Conservation (phyloP, 2,888 invertebrate genomes). For the Kryphioiulus occultus region DNA sequence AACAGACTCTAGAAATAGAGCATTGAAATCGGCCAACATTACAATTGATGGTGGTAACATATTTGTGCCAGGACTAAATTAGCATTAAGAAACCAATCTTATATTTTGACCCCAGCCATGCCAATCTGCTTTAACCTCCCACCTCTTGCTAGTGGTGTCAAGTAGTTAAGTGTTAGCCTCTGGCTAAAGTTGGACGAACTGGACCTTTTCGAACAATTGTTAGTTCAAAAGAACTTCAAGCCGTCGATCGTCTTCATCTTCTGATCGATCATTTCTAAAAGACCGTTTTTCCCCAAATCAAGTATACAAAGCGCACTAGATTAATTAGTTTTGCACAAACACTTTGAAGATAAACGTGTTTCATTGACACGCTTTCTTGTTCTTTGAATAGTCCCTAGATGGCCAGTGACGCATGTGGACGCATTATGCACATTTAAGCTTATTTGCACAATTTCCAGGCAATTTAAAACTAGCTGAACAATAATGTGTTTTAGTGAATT, state of each 20-base stretch:
- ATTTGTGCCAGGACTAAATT: not conserved
- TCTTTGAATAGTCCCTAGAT: not conserved
- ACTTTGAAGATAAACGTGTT: too few species aligned
- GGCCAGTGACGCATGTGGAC: not conserved
- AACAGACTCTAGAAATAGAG: not conserved
- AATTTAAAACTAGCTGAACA: too few species aligned
- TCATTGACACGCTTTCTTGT: too few species aligned
- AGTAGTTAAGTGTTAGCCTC: not conserved
- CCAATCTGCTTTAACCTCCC: not conserved
- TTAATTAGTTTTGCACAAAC: too few species aligned
- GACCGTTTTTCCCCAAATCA: too few species aligned
- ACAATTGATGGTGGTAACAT: not conserved
- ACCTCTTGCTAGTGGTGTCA: not conserved
- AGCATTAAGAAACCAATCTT: not conserved
- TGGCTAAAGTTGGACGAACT: not conserved
- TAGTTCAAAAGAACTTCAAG: not conserved
- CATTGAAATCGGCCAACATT: not conserved
- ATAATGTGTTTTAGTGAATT: too few species aligned
- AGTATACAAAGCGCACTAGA: too few species aligned
- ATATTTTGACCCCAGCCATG: not conserved
- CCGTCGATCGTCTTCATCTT: too few species aligned
- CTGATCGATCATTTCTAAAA: too few species aligned
- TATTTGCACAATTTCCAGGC: too few species aligned
- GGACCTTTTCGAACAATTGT: not conserved
- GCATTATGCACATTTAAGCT: too few species aligned